Percentiles rank a stretch among this genome's conserved stretches.
phyloP scores from a whole-genome alignment of 1,140 invertebrate genomes.

The Drosophila miranda region DNA sequence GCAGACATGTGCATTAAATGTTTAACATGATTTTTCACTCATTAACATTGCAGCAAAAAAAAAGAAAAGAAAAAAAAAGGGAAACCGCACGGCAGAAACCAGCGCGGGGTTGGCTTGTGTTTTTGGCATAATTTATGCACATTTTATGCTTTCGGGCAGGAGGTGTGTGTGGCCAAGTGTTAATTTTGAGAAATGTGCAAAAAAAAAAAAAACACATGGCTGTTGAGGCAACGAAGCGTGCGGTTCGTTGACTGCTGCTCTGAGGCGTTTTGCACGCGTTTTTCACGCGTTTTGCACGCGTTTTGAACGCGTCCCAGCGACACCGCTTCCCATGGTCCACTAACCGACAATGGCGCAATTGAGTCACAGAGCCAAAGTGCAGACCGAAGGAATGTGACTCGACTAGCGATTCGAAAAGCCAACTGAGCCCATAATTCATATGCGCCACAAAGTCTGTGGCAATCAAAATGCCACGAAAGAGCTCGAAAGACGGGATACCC shows the following conservation, averaged over 20 bases:
- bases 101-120: constrained; percentile 56
- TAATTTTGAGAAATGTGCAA: constrained; percentile 62
- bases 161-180: constrained; percentile 60
- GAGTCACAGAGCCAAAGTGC: constrained; percentile 67
- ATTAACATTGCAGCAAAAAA: constrained; percentile 45
- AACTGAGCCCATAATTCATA: constrained; percentile 75
- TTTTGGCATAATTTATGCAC: constrained; percentile 79
- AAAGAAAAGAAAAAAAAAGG: background rate
- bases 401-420: constrained; percentile 31
- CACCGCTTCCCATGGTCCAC: constrained; percentile 68
- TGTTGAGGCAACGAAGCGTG: constrained; percentile 38
- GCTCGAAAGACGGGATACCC: constrained; percentile 8
- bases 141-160: constrained; percentile 30
- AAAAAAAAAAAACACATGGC: constrained; percentile 15
- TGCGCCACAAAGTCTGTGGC: constrained; percentile 77
- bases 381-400: constrained; percentile 68
- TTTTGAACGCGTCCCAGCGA: constrained; percentile 31
- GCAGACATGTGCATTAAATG: constrained; percentile 73
- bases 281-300: constrained; percentile 23
- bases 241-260: constrained; percentile 44
- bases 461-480: constrained; percentile 54
- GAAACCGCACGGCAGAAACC: constrained; percentile 44
- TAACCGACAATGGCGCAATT: constrained; percentile 64
- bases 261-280: constrained; percentile 43
- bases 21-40: constrained; percentile 78